These are phyloP conservation scores for Aphaenogaster ashmeadi DNA, from an alignment of 1,140 invertebrate species.

Conservation along the genomic window DNA sequence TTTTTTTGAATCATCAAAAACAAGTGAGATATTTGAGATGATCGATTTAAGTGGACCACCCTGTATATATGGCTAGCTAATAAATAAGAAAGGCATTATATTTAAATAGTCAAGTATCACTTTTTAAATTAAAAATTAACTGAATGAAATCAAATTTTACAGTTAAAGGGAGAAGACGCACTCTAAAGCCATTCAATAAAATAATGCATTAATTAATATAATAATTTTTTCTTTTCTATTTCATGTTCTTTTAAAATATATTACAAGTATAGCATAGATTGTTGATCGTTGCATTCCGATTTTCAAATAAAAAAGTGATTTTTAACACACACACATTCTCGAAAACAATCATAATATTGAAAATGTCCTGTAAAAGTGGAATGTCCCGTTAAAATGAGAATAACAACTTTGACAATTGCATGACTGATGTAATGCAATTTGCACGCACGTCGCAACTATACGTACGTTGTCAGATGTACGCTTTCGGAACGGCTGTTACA, in stretches of 20 bases:
- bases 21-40: too few species aligned
- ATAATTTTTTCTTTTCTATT: not conserved
- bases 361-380: not conserved
- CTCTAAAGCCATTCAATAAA: not conserved
- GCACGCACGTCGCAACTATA: not conserved
- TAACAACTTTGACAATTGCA: not conserved
- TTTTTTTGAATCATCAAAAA: too few species aligned
- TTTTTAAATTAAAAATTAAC: not conserved
- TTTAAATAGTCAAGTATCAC: not conserved
- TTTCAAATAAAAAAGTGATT: not conserved
- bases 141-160: not conserved
- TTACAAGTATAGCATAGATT: not conserved
- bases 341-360: not conserved
- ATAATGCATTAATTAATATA: not conserved
- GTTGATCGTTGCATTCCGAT: not conserved
- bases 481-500: slow-evolving; percentile 32
- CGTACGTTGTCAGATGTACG: not conserved
- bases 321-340: not conserved
- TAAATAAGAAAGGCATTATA: not conserved
- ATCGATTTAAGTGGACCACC: too few species aligned
- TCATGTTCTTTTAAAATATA: not conserved
- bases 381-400: not conserved
- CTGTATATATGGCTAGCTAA: not conserved
- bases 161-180: not conserved
- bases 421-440: slow-evolving; percentile 45